A percentile compares a stretch with the other conserved stretches of the same genome.
phyloP scores from a whole-genome alignment of 2,113 vertebrate species.

The Corydoras maculifer region DNA sequence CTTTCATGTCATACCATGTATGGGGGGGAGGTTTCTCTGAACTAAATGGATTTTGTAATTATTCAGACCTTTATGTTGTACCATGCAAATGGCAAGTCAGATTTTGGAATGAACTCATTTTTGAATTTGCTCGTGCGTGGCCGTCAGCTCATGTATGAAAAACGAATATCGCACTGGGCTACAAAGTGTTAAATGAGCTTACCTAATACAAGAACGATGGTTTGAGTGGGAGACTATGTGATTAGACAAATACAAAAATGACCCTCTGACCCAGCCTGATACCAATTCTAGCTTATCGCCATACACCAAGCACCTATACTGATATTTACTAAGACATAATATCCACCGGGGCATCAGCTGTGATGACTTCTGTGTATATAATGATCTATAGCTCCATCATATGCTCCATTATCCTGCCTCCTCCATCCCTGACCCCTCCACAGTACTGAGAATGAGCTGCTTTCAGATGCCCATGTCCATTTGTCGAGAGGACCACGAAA shows the following conservation, averaged over 20 bases:
- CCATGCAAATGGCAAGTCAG: too few species aligned
- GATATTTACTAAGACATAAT: constrained; percentile 5
- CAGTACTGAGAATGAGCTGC: not conserved
- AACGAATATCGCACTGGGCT: too few species aligned
- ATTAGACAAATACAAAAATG: not conserved
- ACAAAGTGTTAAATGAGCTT: too few species aligned
- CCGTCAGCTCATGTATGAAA: too few species aligned
- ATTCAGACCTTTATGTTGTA: too few species aligned
- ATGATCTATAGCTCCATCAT: constrained; percentile 34
- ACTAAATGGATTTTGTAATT: too few species aligned
- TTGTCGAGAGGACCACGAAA: constrained; percentile 9
- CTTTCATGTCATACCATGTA: too few species aligned
- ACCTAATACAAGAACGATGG: not conserved
- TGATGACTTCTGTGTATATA: constrained; percentile 12
- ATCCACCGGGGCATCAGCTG: constrained; percentile 21
- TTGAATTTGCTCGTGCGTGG: too few species aligned
- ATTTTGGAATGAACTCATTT: too few species aligned
- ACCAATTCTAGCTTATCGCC: constrained; percentile 14
- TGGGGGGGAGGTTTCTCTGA: too few species aligned
- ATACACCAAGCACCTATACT: not conserved
- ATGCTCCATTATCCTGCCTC: constrained; percentile 21
- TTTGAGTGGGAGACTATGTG: not conserved
- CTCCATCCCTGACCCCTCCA: constrained; percentile 12
- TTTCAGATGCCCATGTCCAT: constrained; percentile 12
- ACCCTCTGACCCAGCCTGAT: constrained; percentile 20